Evolutionary conservation across 2,797 vertebrate species (phyloP), one percentile per base, ranked within the genome.

Genomic region (Pelobates cultripes): DNA sequence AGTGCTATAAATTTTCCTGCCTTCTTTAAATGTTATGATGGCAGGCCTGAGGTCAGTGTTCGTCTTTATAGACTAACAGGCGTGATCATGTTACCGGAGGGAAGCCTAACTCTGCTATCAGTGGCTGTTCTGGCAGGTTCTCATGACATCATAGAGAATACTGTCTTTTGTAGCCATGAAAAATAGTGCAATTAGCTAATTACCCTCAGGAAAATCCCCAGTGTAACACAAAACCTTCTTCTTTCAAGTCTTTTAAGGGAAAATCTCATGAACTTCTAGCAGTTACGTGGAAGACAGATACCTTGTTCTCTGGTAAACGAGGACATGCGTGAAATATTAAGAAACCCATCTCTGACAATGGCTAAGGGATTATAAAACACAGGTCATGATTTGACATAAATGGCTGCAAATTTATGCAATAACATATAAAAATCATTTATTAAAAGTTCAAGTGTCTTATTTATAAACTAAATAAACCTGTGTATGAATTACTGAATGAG

Each of bases 61-160:
- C 28, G 28, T 28, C 28, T 28, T 28, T 28, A 28, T 28, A 28
- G 28, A 28, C 28, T 28, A 15, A 57, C 5, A 57, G 55, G 55
- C 14, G 15, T 64, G 5, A 40, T 64, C 4, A n/a, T 28, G 57
- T 64, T 28, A 64, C 17, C 6, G 61, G 14, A 61, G 61, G n/a
- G 61, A 40, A 5, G 61, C 61, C 28, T n/a, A 13, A n/a, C 10
- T n/a, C 66, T 71, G n/a, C 4, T 8, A 45, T 60, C 61, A 77
- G 44, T 64, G 42, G 9, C n/a, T 28, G 7, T 66, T 9, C 8
- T 10, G n/a, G 42, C 75, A 78, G 81, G 81, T 78, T 83, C 81
- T 73, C 80, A 73, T 83, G 81, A 78, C 75, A 83, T 78, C 61
- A 67, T 67, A n/a, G 10, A 77, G 42, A 73, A 67, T 73, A 5